Conservation (phyloP, 2,113 vertebrate species). For the Pandion haliaetus region DNA sequence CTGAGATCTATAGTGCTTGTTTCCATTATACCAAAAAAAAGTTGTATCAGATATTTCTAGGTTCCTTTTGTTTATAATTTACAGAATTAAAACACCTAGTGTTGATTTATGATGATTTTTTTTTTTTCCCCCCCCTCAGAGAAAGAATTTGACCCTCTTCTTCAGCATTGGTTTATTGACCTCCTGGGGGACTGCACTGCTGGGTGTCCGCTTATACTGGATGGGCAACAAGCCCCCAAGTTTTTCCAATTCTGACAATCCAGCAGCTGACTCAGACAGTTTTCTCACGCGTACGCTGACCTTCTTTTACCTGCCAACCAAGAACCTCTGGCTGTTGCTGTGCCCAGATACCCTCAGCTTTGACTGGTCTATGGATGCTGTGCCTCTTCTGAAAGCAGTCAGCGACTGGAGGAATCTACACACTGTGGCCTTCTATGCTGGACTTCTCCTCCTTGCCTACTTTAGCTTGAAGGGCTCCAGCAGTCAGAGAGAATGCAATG, state of each 20-base stretch:
- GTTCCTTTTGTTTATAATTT: neutral
- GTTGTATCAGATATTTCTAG: neutral
- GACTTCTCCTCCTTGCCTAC: conserved; percentile 82
- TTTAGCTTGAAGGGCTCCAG: conserved; percentile 77
- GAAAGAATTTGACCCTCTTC: conserved; percentile 85
- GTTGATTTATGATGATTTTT: neutral
- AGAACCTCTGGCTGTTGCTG: conserved; percentile 93
- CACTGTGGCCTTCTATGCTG: conserved; percentile 85
- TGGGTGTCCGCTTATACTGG: conserved; percentile 94
- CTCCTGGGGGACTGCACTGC: conserved; percentile 84
- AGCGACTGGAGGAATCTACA: conserved; percentile 91
- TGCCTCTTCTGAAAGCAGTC: conserved; percentile 88
- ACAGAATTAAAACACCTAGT: neutral
- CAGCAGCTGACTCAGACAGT: conserved; percentile 90
- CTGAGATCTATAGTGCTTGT: neutral
- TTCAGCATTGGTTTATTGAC: conserved; percentile 86
- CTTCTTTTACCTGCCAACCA: conserved; percentile 90
- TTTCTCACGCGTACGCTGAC: conserved; percentile 86
- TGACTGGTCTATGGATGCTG: conserved; percentile 98
- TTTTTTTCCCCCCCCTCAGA: conserved; percentile 71
- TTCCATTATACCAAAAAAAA: neutral
- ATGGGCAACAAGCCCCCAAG: conserved; percentile 99
- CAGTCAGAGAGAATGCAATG: conserved; percentile 79
- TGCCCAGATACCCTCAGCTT: conserved; percentile 96
- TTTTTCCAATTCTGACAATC: conserved; percentile 99